phyloP scores from a whole-genome alignment of 2,888 invertebrate species.

The Andrena flavipes region DNA sequence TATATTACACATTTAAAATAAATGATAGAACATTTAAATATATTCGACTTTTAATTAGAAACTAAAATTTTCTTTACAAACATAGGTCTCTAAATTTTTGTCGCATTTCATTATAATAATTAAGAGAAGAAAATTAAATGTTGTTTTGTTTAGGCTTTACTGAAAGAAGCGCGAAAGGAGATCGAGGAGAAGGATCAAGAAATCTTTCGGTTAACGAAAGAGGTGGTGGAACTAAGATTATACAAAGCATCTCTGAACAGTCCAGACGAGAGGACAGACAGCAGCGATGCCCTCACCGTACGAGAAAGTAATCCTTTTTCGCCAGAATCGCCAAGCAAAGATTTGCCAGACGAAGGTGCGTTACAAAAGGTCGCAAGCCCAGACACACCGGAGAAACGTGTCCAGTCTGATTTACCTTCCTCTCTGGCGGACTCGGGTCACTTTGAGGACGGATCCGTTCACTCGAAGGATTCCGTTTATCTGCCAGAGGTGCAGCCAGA shows the following conservation, averaged over 20 bases:
- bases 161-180: slow-evolving; percentile 91
- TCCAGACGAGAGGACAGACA: slow-evolving; percentile 92
- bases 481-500: slow-evolving; percentile 70
- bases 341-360: slow-evolving; percentile 85
- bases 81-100: neutral
- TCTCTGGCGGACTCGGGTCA: slow-evolving; percentile 95
- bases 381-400: slow-evolving; percentile 86
- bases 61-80: too few species aligned
- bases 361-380: slow-evolving; percentile 83
- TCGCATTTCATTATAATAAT: neutral
- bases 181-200: slow-evolving; percentile 93
- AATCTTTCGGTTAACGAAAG: slow-evolving; percentile 91
- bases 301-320: slow-evolving; percentile 89
- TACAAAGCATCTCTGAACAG: slow-evolving; percentile 93
- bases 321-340: slow-evolving; percentile 85
- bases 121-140: neutral
- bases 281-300: slow-evolving; percentile 91
- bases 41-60: neutral
- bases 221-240: slow-evolving; percentile 92
- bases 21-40: neutral
- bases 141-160: slow-evolving; percentile 85
- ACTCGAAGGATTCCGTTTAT: slow-evolving; percentile 91
- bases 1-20: neutral
- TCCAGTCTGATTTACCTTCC: slow-evolving; percentile 88
- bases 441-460: slow-evolving; percentile 93